These are phyloP conservation scores for Thrips palmi DNA, from an alignment of 1,140 invertebrate genomes.

Conservation along the genomic window DNA sequence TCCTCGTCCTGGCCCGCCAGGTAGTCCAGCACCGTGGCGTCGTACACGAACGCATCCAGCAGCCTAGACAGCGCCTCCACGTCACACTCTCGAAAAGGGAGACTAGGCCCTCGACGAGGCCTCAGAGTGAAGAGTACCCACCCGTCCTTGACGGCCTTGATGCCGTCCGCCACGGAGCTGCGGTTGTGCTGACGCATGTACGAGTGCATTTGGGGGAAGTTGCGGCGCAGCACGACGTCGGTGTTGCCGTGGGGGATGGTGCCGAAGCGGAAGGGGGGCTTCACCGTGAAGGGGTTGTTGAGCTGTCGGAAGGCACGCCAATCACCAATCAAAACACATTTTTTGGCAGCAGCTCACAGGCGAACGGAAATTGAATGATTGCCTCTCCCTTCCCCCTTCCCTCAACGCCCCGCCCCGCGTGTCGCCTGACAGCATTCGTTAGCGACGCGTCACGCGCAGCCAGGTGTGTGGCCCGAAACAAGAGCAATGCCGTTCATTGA, in stretches of 20 bases:
- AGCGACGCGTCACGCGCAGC: no score
- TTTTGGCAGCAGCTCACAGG: no score
- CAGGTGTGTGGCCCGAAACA: no score
- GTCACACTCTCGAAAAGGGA: not conserved
- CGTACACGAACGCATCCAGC: conserved; percentile 96
- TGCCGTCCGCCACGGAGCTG: conserved; percentile 64
- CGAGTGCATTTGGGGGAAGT: conserved; percentile 72
- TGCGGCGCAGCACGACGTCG: conserved; percentile 81
- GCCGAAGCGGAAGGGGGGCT: conserved; percentile 86
- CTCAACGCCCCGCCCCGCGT: no score
- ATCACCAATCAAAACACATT: no score
- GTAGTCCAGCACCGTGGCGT: conserved; percentile 94
- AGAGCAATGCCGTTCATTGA: no score
- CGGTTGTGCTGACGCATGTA: conserved; percentile 85
- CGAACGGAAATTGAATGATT: no score
- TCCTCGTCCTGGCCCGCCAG: conserved; percentile 89
- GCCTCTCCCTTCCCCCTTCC: no score
- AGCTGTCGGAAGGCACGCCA: conserved; percentile 49
- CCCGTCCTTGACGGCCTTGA: conserved; percentile 71
- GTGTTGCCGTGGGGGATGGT: conserved; percentile 93
- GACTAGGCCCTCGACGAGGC: not conserved
- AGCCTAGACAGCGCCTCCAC: conserved; percentile 23
- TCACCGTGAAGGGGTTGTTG: conserved; percentile 64
- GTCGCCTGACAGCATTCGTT: no score
- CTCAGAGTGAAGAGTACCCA: conserved; percentile 26